These are phyloP conservation scores for Leptonema lineaticorne DNA, from an alignment of 1,140 invertebrate genomes.

Conservation along the genomic window DNA sequence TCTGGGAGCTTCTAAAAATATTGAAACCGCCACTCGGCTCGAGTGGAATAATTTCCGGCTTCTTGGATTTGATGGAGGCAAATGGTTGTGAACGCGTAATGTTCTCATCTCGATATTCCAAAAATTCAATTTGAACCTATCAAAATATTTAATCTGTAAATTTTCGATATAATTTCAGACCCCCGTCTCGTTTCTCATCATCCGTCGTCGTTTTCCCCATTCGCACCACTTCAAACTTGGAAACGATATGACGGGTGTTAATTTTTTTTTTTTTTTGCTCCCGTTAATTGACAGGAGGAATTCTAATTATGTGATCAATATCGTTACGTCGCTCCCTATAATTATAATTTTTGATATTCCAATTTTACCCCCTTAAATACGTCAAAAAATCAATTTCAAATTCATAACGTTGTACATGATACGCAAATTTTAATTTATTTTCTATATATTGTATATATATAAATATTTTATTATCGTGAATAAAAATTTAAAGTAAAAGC, in stretches of 20 bases:
- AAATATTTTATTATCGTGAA: too few relatives aligned
- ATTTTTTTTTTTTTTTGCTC: not conserved
- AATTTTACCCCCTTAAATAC: too few relatives aligned
- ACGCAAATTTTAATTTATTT: too few relatives aligned
- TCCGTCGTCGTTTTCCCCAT: not conserved
- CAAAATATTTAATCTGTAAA: conserved; percentile 12
- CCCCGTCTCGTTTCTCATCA: not conserved
- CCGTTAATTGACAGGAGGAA: not conserved
- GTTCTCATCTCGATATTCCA: conserved; percentile 12
- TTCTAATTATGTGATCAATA: not conserved
- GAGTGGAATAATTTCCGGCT: conserved; percentile 28
- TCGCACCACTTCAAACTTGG: not conserved
- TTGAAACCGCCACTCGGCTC: conserved; percentile 19
- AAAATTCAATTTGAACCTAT: conserved; percentile 8
- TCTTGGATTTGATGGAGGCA: conserved; percentile 13
- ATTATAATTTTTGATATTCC: too few relatives aligned
- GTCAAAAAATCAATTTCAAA: too few relatives aligned
- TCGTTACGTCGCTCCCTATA: not conserved
- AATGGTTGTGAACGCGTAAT: not conserved
- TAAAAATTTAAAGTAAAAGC: too few relatives aligned
- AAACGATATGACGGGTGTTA: not conserved
- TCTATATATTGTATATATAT: too few relatives aligned
- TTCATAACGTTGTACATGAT: too few relatives aligned
- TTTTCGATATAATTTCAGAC: not conserved
- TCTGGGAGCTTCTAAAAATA: conserved; percentile 22